A percentile compares a stretch with the other conserved stretches of the same genome.
Conservation (phyloP, 2,888 invertebrate genomes). For the Magallana nippona region DNA sequence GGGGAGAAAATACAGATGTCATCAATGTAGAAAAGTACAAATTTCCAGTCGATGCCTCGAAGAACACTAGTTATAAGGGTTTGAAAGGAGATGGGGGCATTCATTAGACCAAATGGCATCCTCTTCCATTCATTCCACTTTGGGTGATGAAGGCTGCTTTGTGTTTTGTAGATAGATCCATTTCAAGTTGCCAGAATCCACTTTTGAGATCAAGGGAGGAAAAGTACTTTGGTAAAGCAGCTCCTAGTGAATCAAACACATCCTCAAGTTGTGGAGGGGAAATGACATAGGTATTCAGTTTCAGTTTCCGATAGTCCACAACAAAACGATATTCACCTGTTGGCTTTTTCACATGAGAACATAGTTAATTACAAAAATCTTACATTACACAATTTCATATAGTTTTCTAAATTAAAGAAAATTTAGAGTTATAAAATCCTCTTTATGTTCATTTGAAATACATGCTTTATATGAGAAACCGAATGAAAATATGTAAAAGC, state of each 20-base stretch:
- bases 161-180: slow-evolving; percentile 45
- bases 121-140: slow-evolving; percentile 52
- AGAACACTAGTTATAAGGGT: slow-evolving; percentile 51
- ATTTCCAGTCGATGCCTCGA: slow-evolving; percentile 56
- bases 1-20: slow-evolving; percentile 56
- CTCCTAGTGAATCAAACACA: slow-evolving; percentile 48
- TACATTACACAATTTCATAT: no score
- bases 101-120: slow-evolving; percentile 59
- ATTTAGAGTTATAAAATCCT: no score
- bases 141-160: slow-evolving; percentile 56
- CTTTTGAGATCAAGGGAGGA: slow-evolving; percentile 42
- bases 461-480: no score
- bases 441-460: no score
- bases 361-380: no score
- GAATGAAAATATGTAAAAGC: no score
- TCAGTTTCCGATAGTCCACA: slow-evolving; percentile 50
- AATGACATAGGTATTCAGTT: slow-evolving; percentile 45
- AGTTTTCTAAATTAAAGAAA: no score
- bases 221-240: slow-evolving; percentile 39
- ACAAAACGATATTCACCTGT: slow-evolving; percentile 48
- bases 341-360: slow-evolving; percentile 44
- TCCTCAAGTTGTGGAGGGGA: slow-evolving; percentile 47
- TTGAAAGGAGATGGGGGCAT: slow-evolving; percentile 56
- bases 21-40: slow-evolving; percentile 57
- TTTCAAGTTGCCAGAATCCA: slow-evolving; percentile 51